Evolutionary conservation across 2,113 vertebrate genomes (phyloP).

Genomic region (Dinomys branickii): DNA sequence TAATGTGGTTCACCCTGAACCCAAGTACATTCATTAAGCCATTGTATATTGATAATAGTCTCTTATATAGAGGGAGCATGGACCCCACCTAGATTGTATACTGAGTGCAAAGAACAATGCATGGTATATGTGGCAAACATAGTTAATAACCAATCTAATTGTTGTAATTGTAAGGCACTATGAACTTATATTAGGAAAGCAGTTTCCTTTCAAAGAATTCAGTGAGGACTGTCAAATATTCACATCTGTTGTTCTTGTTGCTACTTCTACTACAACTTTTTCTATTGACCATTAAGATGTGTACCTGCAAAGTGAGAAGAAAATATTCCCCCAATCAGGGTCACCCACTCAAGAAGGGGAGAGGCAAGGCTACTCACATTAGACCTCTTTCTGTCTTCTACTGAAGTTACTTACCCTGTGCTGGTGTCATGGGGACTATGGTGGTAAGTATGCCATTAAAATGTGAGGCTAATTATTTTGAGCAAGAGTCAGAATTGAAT

Average conservation of each 20-base stretch:
- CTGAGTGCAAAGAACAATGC: constrained; percentile 13
- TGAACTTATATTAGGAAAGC: constrained; percentile 26
- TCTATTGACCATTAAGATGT: background rate
- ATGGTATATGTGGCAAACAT: background rate
- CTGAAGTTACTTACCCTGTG: background rate
- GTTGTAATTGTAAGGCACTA: background rate
- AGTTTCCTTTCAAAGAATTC: constrained; percentile 27
- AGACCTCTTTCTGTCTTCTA: background rate
- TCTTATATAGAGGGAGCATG: background rate
- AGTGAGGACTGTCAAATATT: constrained; percentile 9
- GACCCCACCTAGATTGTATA: background rate
- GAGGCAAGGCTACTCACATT: background rate
- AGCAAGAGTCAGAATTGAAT: background rate
- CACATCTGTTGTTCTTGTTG: background rate
- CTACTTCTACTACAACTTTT: background rate
- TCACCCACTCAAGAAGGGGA: background rate
- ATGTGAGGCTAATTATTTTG: background rate
- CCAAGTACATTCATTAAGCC: constrained; percentile 31
- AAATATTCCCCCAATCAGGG: background rate
- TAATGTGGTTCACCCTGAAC: background rate
- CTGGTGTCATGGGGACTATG: background rate
- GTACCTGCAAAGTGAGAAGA: background rate
- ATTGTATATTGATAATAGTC: background rate
- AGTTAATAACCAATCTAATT: background rate
- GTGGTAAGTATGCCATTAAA: background rate